Evolutionary conservation across 2,797 vertebrate genomes (phyloP), one percentile per base, ranked within the genome.

Genomic region (Acipenser ruthenus): DNA sequence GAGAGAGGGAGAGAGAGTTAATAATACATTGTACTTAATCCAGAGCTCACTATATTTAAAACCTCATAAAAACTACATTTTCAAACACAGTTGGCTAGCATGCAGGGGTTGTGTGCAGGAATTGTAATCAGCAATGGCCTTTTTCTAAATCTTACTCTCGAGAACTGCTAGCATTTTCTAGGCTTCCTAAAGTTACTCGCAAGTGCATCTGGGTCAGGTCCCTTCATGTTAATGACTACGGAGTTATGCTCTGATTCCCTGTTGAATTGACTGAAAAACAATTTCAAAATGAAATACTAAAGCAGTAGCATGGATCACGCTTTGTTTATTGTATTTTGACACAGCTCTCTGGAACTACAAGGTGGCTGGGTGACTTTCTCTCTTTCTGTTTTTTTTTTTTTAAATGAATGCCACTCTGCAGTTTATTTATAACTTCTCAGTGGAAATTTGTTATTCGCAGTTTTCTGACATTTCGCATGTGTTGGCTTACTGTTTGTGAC

Each of bases 181-280:
- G 49, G 58, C 50, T 63, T 68, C 64, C 51, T 69, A 65, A 62
- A 70, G 52, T 67, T 53, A 49, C 49, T 50, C 62, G 55, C 55
- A 69, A 69, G 64, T 65, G 37, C 69, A 73, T 63, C 51, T 61
- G 37, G 63, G 60, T 59, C 68, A 49, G 64, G 53, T 62, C 47
- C 37, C 12, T 61, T 60, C 52, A 13, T 66, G 7, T 50, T 70
- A 74, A 74, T 70, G 61, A 71, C 50, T 66, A 37, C 67, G 48
- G 53, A 65, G 68, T 59, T 65, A 52, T 67, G 48, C 23, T 67
- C 55, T 62, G 18, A 63, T 66, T 73, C 66, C 62, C 56, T 64
- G 4, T 60, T 64, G 64, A 68, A 67, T 71, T 71, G 69, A 73
- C 71, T 71, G 67, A 59, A 67, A 68, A 61, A 73, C 47, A 66